Conservation (phyloP, 2,113 vertebrate species). For the Haemorhous mexicanus region DNA sequence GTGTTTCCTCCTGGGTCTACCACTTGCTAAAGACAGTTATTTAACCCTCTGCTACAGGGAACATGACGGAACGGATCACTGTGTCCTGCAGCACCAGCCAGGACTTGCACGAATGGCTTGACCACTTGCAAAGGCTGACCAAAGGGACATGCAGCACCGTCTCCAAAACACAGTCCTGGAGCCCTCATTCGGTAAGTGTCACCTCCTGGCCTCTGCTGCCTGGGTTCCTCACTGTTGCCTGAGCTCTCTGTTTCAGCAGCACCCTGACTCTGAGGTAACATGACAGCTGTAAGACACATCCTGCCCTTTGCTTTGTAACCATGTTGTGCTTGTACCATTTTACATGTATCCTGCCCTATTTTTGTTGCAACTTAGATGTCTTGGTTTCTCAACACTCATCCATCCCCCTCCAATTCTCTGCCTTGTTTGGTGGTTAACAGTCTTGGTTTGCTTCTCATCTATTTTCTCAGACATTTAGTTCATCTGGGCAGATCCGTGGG, state of each 20-base stretch:
- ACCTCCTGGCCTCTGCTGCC: not conserved
- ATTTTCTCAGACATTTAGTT: slow-evolving; percentile 79
- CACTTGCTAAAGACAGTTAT: not conserved
- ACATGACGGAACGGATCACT: slow-evolving; percentile 79
- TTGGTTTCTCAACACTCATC: not conserved
- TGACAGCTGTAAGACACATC: not conserved
- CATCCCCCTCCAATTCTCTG: not conserved
- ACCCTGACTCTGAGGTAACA: not conserved
- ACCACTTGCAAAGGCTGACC: slow-evolving; percentile 85
- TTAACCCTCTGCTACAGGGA: slow-evolving; percentile 70
- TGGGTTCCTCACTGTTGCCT: not conserved
- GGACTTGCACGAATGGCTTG: slow-evolving; percentile 93
- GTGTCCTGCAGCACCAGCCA: slow-evolving; percentile 86
- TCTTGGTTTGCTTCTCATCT: slow-evolving; percentile 67
- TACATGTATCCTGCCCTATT: not conserved
- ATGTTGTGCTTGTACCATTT: not conserved
- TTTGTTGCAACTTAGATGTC: not conserved
- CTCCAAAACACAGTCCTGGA: slow-evolving; percentile 76
- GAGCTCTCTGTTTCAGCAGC: not conserved
- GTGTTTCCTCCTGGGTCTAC: not conserved
- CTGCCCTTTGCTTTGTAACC: not conserved
- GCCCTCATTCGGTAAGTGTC: slow-evolving; percentile 68
- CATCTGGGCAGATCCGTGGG: slow-evolving; percentile 76
- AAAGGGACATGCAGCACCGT: slow-evolving; percentile 82
- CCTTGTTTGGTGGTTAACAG: not conserved